Evolutionary conservation across 35 echinoderm and acorn worm genomes (phyloP).

Genomic region (Heliocidaris erythrogramma): DNA sequence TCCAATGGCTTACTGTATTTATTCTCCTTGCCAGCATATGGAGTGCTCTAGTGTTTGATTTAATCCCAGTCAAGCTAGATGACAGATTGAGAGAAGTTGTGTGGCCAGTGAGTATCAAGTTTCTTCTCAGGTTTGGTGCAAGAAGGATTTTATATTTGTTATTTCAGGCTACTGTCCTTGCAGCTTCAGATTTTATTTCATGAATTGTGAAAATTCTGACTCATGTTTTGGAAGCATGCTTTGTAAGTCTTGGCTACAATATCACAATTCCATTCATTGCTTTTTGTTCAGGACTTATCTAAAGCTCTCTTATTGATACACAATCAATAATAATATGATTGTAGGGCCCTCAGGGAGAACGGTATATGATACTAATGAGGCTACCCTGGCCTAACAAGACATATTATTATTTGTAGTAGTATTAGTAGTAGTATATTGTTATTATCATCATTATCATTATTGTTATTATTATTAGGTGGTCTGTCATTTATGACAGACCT

Average conservation of each 20-base stretch:
- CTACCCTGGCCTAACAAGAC: too few relatives aligned
- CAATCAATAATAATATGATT: not conserved
- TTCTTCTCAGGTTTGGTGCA: not conserved
- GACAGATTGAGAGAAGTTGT: slow-evolving; percentile 74
- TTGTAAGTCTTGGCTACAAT: too few relatives aligned
- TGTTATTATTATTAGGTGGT: too few relatives aligned
- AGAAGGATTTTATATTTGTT: not conserved
- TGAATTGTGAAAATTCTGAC: not conserved
- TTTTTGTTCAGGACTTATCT: too few relatives aligned
- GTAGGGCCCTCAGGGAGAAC: not conserved
- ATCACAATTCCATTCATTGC: too few relatives aligned
- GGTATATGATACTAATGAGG: too few relatives aligned
- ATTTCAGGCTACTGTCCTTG: not conserved
- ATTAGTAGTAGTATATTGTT: too few relatives aligned
- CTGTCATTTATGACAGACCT: too few relatives aligned
- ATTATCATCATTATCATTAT: too few relatives aligned
- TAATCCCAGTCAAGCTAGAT: slow-evolving; percentile 71
- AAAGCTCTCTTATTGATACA: too few relatives aligned
- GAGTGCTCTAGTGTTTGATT: slow-evolving; percentile 79
- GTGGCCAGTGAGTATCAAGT: slow-evolving; percentile 74
- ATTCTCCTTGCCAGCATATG: slow-evolving; percentile 75
- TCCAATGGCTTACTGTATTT: slow-evolving; percentile 84
- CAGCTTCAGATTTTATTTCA: not conserved
- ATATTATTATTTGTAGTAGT: too few relatives aligned
- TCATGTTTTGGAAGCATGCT: not conserved